These are phyloP conservation scores for Leucoraja erinaceus DNA, from an alignment of 2,113 vertebrate genomes.

Conservation along the genomic window DNA sequence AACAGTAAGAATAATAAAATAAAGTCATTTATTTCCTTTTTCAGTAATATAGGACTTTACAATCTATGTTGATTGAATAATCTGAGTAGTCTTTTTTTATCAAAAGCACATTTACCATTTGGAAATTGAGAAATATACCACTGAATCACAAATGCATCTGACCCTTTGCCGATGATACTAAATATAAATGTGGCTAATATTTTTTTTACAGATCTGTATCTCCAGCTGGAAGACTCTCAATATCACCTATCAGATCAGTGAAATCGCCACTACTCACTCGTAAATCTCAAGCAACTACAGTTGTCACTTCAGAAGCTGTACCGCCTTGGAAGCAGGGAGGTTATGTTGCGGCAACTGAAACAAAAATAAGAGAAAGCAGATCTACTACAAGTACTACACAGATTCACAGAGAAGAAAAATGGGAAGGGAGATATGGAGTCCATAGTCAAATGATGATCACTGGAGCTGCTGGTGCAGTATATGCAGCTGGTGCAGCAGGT, in stretches of 20 bases:
- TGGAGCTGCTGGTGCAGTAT: slow-evolving; percentile 46
- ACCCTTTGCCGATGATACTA: not conserved
- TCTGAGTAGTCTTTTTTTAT: too few species aligned
- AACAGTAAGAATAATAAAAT: too few species aligned
- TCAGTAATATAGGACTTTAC: too few species aligned
- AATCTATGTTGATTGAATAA: too few species aligned
- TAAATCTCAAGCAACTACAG: slow-evolving; percentile 54
- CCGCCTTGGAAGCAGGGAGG: slow-evolving; percentile 91
- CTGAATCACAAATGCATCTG: not conserved
- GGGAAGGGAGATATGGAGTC: slow-evolving; percentile 63
- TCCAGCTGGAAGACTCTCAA: slow-evolving; percentile 74
- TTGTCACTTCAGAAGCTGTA: slow-evolving; percentile 65
- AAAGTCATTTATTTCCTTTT: too few species aligned
- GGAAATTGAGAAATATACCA: not conserved
- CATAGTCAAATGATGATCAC: slow-evolving; percentile 63
- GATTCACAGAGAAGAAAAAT: slow-evolving; percentile 70
- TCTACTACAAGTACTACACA: slow-evolving; percentile 61
- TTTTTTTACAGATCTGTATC: slow-evolving; percentile 70
- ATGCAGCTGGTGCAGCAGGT: too few species aligned
- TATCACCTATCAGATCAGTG: slow-evolving; percentile 82
- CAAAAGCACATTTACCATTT: not conserved
- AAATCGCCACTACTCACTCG: slow-evolving; percentile 76
- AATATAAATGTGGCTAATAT: not conserved
- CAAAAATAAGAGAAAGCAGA: slow-evolving; percentile 62
- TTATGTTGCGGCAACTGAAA: slow-evolving; percentile 57